phyloP scores from a whole-genome alignment of 2,113 vertebrate species.

The Thymallus thymallus region DNA sequence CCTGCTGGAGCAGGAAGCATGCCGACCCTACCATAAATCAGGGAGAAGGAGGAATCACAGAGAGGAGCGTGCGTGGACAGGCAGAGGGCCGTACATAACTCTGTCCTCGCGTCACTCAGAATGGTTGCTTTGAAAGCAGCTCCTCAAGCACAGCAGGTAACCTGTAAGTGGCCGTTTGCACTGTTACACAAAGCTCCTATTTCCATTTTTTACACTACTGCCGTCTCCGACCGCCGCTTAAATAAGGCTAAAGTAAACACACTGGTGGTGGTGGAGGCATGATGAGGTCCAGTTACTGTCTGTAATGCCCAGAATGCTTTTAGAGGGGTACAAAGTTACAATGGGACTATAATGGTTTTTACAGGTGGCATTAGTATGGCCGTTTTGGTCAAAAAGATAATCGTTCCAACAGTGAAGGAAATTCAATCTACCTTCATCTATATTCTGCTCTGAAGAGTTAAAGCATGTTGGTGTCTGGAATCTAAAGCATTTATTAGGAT shows the following conservation, averaged over 20 bases:
- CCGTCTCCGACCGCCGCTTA: background rate
- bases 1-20: constrained; percentile 19
- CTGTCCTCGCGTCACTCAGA: constrained; percentile 26
- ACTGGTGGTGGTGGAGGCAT: background rate
- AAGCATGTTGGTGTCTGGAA: constrained; percentile 29
- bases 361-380: constrained; percentile 23
- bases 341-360: constrained; percentile 43
- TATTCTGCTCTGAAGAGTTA: constrained; percentile 18
- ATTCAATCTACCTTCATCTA: constrained; percentile 28
- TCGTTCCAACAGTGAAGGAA: constrained; percentile 39
- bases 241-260: background rate
- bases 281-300: background rate
- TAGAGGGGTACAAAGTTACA: constrained; percentile 17
- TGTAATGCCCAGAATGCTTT: background rate
- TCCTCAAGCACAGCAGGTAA: too few species aligned
- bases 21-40: constrained; percentile 43
- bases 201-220: background rate
- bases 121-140: constrained; percentile 30
- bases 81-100: constrained; percentile 19
- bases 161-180: constrained; percentile 30
- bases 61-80: constrained; percentile 47
- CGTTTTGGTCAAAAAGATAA: constrained; percentile 24
- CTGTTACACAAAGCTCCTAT: background rate
- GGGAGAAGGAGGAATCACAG: constrained; percentile 24
- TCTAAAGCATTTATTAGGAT: constrained; percentile 29